Percentiles rank a stretch among this genome's conserved stretches.
Evolutionary conservation across 2,888 invertebrate species (phyloP).

Genomic region (Nemoura dubitans): DNA sequence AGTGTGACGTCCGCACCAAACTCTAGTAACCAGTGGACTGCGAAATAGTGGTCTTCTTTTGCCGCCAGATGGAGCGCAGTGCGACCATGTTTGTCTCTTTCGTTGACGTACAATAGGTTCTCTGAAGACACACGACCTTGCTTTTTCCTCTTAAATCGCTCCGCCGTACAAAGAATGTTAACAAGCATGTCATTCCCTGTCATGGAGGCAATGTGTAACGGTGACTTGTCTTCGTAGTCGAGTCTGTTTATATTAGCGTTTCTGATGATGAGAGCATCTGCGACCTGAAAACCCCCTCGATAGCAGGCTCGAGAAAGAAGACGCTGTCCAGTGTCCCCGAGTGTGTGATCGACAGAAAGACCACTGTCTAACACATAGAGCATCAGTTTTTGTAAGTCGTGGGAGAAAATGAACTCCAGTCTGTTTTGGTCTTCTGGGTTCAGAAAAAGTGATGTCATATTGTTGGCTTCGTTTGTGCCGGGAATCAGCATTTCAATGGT

Average conservation of each 20-base stretch:
- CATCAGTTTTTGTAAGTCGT: background rate
- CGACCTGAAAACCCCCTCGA: background rate
- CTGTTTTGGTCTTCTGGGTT: slow-evolving; percentile 14
- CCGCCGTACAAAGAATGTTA: too few species aligned
- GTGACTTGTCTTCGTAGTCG: background rate
- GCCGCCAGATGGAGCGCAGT: background rate
- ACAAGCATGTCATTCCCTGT: background rate
- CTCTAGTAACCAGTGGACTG: background rate
- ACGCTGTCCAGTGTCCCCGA: background rate
- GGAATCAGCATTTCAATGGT: background rate
- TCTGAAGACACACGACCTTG: too few species aligned
- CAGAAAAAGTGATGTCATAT: background rate
- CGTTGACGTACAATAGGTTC: background rate
- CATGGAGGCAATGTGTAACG: background rate
- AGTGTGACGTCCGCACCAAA: background rate
- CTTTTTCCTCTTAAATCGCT: too few species aligned
- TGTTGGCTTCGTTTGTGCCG: background rate
- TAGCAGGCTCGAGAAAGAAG: background rate
- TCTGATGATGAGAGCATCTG: background rate
- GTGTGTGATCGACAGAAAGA: background rate
- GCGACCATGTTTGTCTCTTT: background rate
- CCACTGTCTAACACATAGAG: background rate
- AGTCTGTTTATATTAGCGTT: background rate
- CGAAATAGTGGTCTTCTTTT: background rate
- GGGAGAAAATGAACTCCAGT: background rate